Conservation (phyloP, 2,888 invertebrate genomes). For the Chrysina gloriosa region DNA sequence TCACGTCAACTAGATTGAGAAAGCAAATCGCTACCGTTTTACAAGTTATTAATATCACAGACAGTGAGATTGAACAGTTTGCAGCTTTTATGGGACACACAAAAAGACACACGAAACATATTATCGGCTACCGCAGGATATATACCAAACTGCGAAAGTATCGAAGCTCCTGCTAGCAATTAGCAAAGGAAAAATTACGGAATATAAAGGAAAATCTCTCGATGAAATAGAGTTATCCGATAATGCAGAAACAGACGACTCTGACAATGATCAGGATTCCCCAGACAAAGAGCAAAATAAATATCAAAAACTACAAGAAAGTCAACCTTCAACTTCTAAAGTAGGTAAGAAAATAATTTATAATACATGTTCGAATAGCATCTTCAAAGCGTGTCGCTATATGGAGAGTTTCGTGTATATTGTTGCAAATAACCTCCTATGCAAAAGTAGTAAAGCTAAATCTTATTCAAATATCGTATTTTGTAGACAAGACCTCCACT, state of each 20-base stretch:
- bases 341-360: not conserved
- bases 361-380: not conserved
- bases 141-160: too few relatives aligned
- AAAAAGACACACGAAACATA: conserved; percentile 49
- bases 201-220: conserved; percentile 44
- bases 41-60: conserved; percentile 47
- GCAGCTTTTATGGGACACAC: conserved; percentile 53
- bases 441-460: not conserved
- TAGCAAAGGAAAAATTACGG: conserved; percentile 35
- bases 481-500: not conserved
- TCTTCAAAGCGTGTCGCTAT: not conserved
- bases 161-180: conserved; percentile 45
- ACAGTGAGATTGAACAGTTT: conserved; percentile 51
- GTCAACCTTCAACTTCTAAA: not conserved
- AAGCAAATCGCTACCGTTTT: conserved; percentile 50
- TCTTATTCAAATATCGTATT: not conserved
- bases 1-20: conserved; percentile 49
- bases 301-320: not conserved
- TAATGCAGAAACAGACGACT: conserved; percentile 20
- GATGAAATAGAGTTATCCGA: conserved; percentile 41
- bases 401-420: not conserved
- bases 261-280: not conserved
- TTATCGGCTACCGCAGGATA: conserved; percentile 41
- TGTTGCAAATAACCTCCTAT: not conserved
- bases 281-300: not conserved